A percentile compares a stretch with the other conserved stretches of the same genome.
Evolutionary conservation across 2,113 vertebrate genomes (phyloP).

Genomic region (Scophthalmus maximus): DNA sequence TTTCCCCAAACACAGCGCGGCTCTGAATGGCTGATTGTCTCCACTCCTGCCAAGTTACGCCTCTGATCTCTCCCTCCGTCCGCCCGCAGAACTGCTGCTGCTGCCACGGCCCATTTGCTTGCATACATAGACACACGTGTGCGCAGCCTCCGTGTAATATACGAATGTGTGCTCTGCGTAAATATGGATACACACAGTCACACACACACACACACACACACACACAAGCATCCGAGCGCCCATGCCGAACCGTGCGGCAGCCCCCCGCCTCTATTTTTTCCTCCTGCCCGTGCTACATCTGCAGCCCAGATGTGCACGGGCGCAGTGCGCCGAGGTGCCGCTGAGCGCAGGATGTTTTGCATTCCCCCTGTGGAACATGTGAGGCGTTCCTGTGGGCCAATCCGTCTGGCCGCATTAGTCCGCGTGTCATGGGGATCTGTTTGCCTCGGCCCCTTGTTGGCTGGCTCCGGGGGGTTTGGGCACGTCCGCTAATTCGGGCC

Average conservation of each 20-base stretch:
- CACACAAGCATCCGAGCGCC: slow-evolving; percentile 36
- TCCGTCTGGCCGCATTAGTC: slow-evolving; percentile 65
- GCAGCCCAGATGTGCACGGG: slow-evolving; percentile 75
- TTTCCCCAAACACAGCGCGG: slow-evolving; percentile 45
- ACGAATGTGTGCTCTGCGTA: slow-evolving; percentile 36
- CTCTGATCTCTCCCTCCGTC: slow-evolving; percentile 38
- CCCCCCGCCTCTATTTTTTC: slow-evolving; percentile 5
- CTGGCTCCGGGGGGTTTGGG: slow-evolving; percentile 56
- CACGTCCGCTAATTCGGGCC: slow-evolving; percentile 55
- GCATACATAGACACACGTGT: slow-evolving; percentile 63
- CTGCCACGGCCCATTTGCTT: slow-evolving; percentile 60
- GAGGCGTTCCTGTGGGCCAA: slow-evolving; percentile 70
- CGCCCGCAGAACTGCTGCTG: slow-evolving; percentile 36
- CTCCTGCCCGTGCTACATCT: slow-evolving; percentile 66
- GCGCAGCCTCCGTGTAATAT: slow-evolving; percentile 32
- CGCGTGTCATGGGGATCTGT: slow-evolving; percentile 68
- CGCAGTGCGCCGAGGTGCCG: slow-evolving; percentile 50
- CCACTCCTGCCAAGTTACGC: slow-evolving; percentile 27
- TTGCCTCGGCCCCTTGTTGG: slow-evolving; percentile 61
- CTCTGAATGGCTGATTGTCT: slow-evolving; percentile 65
- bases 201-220: slow-evolving; percentile 32
- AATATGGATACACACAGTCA: slow-evolving; percentile 42
- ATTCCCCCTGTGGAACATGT: slow-evolving; percentile 70
- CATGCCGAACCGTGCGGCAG: slow-evolving; percentile 35
- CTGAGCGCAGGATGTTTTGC: slow-evolving; percentile 75